Conservation (phyloP, 2,888 invertebrate genomes). For the Sinhomidia bicolor region DNA sequence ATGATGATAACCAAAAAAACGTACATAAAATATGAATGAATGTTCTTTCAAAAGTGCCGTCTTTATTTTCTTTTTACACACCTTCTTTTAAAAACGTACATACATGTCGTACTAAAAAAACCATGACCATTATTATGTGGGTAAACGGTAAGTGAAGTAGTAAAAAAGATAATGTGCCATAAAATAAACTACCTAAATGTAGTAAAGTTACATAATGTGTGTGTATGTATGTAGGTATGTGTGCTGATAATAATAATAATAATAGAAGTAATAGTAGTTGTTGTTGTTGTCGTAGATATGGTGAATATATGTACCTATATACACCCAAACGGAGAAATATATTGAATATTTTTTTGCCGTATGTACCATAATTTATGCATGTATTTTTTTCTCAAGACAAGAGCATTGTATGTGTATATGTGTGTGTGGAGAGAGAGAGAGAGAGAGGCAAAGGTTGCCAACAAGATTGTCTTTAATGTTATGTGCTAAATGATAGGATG, state of each 20-base stretch:
- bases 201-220: neutral
- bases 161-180: neutral
- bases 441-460: neutral
- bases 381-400: neutral
- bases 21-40: no score
- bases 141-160: neutral
- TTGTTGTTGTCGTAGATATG: no score
- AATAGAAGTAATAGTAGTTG: no score
- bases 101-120: no score
- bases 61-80: no score
- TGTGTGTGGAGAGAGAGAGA: neutral
- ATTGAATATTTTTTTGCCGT: neutral
- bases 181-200: neutral
- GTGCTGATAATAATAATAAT: no score
- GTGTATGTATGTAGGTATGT: neutral
- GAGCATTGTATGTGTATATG: no score
- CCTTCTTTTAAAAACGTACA: no score
- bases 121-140: neutral
- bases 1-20: no score
- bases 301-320: neutral
- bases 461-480: conserved; percentile 21
- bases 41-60: no score
- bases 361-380: neutral
- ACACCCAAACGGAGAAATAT: neutral
- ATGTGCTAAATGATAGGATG: conserved; percentile 20